Conservation (phyloP, 2,113 vertebrate species). For the Actenoides hombroni region DNA sequence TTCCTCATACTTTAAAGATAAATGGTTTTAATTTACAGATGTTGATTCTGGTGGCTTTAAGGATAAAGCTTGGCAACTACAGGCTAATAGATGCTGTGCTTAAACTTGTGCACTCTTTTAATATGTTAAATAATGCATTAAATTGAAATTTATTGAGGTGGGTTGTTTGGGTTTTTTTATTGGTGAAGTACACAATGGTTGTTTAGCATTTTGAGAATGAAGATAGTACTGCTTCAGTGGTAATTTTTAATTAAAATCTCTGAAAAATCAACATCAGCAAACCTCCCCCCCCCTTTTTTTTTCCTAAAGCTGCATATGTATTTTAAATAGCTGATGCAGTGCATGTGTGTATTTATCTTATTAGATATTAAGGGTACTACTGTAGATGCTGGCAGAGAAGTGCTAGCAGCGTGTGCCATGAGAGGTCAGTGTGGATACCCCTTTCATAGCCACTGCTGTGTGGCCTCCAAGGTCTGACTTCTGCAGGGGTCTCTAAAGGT, state of each 20-base stretch:
- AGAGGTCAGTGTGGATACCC: neutral
- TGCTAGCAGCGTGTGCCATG: neutral
- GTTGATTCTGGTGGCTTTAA: neutral
- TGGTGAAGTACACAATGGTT: neutral
- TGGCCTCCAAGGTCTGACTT: neutral
- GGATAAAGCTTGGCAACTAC: neutral
- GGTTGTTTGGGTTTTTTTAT: neutral
- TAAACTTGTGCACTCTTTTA: neutral
- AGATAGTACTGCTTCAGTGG: neutral
- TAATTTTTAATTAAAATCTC: neutral
- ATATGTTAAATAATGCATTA: neutral
- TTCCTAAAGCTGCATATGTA: neutral
- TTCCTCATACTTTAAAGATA: neutral
- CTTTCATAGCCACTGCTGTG: neutral
- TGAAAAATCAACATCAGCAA: neutral
- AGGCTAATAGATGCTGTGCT: neutral
- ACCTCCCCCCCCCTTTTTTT: fast-evolving
- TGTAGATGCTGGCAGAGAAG: neutral
- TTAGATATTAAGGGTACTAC: neutral
- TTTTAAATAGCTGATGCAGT: neutral
- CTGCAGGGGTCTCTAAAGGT: neutral
- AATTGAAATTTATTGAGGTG: neutral
- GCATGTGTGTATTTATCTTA: neutral
- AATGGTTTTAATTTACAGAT: neutral
- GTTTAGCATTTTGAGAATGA: neutral